Evolutionary conservation across 2,797 vertebrate species (phyloP), one percentile per base, ranked within the genome.

Genomic region (Epinephelus malabaricus): DNA sequence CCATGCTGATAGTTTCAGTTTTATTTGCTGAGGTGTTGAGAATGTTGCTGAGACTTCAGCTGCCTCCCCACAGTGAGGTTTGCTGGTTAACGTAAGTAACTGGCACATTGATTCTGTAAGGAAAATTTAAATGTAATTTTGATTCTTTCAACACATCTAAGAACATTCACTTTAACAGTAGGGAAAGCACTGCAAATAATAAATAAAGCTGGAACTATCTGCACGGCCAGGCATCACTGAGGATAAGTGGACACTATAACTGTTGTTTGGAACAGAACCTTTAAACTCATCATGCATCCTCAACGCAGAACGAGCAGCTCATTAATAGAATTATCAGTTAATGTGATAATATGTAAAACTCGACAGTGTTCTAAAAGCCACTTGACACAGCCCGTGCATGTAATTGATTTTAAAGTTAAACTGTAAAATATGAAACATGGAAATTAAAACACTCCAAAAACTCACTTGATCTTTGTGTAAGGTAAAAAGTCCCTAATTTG

Each of bases 11-110:
- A 69, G 47, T 65, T 65, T 62, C 15, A 0, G 1, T n/a, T 66
- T 50, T 46, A 69, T 51, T 60, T 72, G 71, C 71, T 73, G 60
- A 55, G 34, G 51, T 30, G 50, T 25, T 43, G n/a, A 53, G 6
- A 45, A 38, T 47, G 21, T 1, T 11, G 13, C 1, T 0, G 0
- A 51, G 61, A 25, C 8, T 45, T 18, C 47, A 58, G 30, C 15
- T 30, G 7, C 18, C 2, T 4, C 23, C 43, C 38, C 34, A 13
- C 53, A 25, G 38, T 4, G 3, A 59, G 21, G 40, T 65, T 25
- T 54, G 38, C 15, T 13, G 49, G 55, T 19, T 50, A 63, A 17
- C 11, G 0, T 5, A 9, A 58, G 17, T 21, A 76, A 27, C 50
- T 30, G 34, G 2, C 34, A 45, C 17, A 69, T 18, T n/a, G 21